phyloP scores from a whole-genome alignment of 2,113 vertebrate genomes.

The Oreochromis aureus region DNA sequence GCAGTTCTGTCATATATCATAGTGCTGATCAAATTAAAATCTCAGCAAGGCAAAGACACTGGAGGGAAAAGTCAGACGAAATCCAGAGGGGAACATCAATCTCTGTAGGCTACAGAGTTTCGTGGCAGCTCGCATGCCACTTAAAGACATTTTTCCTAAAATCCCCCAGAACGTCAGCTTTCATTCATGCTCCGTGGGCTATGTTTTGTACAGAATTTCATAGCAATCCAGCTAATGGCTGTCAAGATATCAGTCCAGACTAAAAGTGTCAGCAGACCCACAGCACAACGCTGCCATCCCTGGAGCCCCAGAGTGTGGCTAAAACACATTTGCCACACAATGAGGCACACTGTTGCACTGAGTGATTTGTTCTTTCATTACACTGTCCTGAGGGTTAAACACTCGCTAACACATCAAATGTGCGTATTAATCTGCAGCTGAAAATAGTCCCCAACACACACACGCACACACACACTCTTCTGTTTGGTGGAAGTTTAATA shows the following conservation, averaged over 20 bases:
- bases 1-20: background rate
- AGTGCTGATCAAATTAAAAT: background rate
- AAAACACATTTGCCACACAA: background rate
- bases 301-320: background rate
- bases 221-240: background rate
- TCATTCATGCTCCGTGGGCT: background rate
- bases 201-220: background rate
- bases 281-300: background rate
- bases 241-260: background rate
- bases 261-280: background rate
- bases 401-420: background rate
- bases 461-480: background rate
- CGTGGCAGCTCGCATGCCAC: background rate
- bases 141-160: background rate
- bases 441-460: background rate
- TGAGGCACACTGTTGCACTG: background rate
- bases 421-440: background rate
- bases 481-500: background rate
- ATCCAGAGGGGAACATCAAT: background rate
- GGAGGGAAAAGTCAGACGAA: background rate
- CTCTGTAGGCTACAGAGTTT: background rate
- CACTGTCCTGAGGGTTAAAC: background rate
- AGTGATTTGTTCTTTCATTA: background rate
- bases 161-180: background rate
- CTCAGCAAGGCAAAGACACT: background rate